Percentiles rank a stretch among this genome's conserved stretches.
Conservation (phyloP, 2,888 invertebrate species). For the Eumerus sabulonum region DNA sequence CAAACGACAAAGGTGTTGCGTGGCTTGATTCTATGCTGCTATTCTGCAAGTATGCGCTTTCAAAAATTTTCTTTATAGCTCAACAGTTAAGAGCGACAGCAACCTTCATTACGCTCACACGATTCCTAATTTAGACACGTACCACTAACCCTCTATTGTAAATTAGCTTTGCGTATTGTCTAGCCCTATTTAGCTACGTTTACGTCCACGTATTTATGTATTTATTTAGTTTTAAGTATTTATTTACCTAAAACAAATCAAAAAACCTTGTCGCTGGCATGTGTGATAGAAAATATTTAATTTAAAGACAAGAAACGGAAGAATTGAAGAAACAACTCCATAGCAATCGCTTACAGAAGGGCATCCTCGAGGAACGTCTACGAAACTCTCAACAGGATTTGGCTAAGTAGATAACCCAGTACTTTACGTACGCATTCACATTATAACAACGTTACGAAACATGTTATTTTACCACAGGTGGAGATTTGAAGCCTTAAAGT, state of each 20-base stretch:
- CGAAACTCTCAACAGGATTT: constrained; percentile 75
- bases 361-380: constrained; percentile 75
- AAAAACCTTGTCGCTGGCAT: constrained; percentile 10
- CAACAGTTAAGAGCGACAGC: constrained; percentile 56
- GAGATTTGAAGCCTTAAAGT: constrained; percentile 78
- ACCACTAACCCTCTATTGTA: constrained; percentile 15
- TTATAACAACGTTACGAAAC: constrained; percentile 29
- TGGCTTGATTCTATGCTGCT: constrained; percentile 78
- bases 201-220: constrained; percentile 29
- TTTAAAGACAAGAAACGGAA: constrained; percentile 77
- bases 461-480: constrained; percentile 72
- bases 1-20: constrained; percentile 74
- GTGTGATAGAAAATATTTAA: constrained; percentile 64
- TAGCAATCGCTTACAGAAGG: constrained; percentile 75
- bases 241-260: constrained; percentile 14
- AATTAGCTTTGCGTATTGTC: constrained; percentile 25
- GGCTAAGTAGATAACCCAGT: constrained; percentile 73
- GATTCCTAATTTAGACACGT: constrained; percentile 45
- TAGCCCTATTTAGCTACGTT: constrained; percentile 56
- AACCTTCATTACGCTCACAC: constrained; percentile 49
- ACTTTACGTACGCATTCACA: background rate
- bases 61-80: constrained; percentile 61
- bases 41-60: constrained; percentile 78
- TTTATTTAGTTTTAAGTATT: constrained; percentile 40
- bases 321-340: constrained; percentile 76